Evolutionary conservation across 2,888 invertebrate species (phyloP).

Genomic region (Drosophila testacea): DNA sequence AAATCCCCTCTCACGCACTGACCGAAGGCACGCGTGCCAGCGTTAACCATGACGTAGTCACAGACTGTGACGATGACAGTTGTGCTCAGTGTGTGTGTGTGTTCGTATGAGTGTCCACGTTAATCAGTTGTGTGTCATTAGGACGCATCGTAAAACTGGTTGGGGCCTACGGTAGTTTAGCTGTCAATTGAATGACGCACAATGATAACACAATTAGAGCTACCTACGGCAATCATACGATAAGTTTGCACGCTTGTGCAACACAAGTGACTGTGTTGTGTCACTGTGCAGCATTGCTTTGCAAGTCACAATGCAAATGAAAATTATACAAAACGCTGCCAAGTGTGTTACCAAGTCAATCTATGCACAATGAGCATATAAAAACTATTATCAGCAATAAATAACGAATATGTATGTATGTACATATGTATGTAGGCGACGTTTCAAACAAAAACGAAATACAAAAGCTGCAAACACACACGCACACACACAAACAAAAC

Average conservation of each 20-base stretch:
- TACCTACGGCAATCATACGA: slow-evolving; percentile 6
- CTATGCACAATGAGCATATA: slow-evolving; percentile 7
- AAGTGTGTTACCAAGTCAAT: slow-evolving; percentile 43
- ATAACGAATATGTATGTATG: not conserved
- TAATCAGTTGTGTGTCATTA: slow-evolving; percentile 58
- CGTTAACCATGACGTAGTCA: slow-evolving; percentile 40
- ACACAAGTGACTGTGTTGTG: not conserved
- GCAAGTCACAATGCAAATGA: slow-evolving; percentile 57
- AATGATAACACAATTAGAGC: slow-evolving; percentile 10
- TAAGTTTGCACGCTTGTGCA: not conserved
- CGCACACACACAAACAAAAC: slow-evolving; percentile 25
- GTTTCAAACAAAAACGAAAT: slow-evolving; percentile 47
- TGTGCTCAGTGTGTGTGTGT: not conserved
- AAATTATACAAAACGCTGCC: slow-evolving; percentile 53
- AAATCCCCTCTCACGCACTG: slow-evolving; percentile 24
- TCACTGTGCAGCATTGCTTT: slow-evolving; percentile 25
- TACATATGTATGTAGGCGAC: slow-evolving; percentile 21
- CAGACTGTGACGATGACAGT: slow-evolving; percentile 41
- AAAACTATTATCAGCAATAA: slow-evolving; percentile 61
- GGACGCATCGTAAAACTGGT: slow-evolving; percentile 52
- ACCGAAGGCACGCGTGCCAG: slow-evolving; percentile 35
- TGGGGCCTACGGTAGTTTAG: slow-evolving; percentile 8
- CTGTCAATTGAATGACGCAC: slow-evolving; percentile 18
- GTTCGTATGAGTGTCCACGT: slow-evolving; percentile 19
- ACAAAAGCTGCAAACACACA: slow-evolving; percentile 38